These are phyloP conservation scores for Pristionchus japonicus DNA, from an alignment of 2,888 invertebrate species.

Conservation along the genomic window DNA sequence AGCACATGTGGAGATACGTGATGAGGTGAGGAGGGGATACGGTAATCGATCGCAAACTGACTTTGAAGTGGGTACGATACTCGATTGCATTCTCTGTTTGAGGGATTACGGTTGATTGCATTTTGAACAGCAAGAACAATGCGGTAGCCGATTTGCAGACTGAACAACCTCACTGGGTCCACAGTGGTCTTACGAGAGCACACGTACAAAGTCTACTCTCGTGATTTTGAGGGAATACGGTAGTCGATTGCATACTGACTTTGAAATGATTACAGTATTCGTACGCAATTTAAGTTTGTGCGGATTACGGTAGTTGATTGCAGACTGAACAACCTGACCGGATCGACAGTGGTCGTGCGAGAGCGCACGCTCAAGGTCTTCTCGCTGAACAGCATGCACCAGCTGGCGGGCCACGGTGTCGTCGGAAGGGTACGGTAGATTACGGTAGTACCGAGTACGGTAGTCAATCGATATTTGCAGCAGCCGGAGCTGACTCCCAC, in stretches of 20 bases:
- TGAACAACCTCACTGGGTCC: background rate
- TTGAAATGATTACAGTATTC: too few relatives aligned
- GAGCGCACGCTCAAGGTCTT: slow-evolving; percentile 63
- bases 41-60: background rate
- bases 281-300: too few relatives aligned
- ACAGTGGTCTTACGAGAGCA: slow-evolving; percentile 59
- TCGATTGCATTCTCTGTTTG: too few relatives aligned
- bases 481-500: slow-evolving; percentile 63
- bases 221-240: too few relatives aligned
- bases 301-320: slow-evolving; percentile 75
- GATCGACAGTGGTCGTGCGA: slow-evolving; percentile 53
- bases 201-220: slow-evolving; percentile 61
- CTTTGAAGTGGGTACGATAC: too few relatives aligned
- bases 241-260: background rate
- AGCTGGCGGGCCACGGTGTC: slow-evolving; percentile 64
- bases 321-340: slow-evolving; percentile 24
- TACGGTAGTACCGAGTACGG: background rate
- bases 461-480: slow-evolving; percentile 47
- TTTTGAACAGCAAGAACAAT: background rate
- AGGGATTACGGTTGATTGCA: slow-evolving; percentile 75
- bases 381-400: slow-evolving; percentile 67
- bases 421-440: slow-evolving; percentile 54
- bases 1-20: slow-evolving; percentile 90
- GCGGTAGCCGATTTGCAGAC: slow-evolving; percentile 78
- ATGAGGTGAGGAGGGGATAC: slow-evolving; percentile 82